A percentile compares a stretch with the other conserved stretches of the same genome.
Conservation (phyloP, 1,140 invertebrate species). For the Heliconius himera region DNA sequence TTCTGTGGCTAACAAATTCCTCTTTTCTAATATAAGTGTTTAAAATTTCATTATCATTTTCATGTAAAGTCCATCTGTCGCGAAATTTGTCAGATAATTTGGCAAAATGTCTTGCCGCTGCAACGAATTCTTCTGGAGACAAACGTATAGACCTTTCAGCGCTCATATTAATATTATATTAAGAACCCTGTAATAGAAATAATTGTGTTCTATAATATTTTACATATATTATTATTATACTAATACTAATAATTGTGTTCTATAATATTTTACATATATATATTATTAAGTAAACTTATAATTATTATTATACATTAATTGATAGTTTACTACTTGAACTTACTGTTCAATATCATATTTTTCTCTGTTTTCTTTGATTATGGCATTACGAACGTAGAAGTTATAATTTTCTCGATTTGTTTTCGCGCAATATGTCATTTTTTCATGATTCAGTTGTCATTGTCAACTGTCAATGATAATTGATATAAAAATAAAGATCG, state of each 20-base stretch:
- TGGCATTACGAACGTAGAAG: no score
- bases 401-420: background rate
- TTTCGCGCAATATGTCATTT: background rate
- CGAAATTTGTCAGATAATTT: conserved; percentile 51
- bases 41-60: conserved; percentile 46
- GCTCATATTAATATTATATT: background rate
- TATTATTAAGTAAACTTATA: background rate
- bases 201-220: background rate
- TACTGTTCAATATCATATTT: background rate
- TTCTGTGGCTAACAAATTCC: conserved; percentile 49
- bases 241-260: background rate
- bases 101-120: conserved; percentile 56
- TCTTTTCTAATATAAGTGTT: conserved; percentile 61
- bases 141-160: conserved; percentile 12
- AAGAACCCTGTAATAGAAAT: background rate
- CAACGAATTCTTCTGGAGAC: conserved; percentile 53
- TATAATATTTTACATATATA: background rate
- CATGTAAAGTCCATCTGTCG: conserved; percentile 61
- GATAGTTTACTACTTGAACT: background rate
- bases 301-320: background rate
- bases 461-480: background rate
- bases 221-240: background rate
- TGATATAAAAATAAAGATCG: background rate
- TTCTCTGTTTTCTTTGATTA: no score
- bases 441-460: background rate